phyloP scores from a whole-genome alignment of 2,888 invertebrate genomes.

The Cristatella mucedo region DNA sequence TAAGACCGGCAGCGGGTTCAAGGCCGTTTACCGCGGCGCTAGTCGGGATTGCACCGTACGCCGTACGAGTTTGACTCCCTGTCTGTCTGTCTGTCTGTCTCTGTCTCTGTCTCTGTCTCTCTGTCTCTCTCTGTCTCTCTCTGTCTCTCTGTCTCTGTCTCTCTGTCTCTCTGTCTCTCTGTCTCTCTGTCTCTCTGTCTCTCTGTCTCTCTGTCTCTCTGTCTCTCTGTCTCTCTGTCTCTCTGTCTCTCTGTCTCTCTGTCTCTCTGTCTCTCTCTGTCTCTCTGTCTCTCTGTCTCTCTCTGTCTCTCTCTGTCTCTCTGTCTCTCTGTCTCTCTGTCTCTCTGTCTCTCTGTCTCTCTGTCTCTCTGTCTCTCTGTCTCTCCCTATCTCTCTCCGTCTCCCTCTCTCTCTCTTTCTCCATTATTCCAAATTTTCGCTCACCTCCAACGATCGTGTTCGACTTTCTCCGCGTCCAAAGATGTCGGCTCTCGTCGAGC shows the following conservation, averaged over 20 bases:
- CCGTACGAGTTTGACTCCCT: no score
- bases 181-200: constrained; percentile 12
- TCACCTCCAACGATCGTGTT: no score
- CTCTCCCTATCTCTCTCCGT: no score
- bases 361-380: constrained; percentile 4
- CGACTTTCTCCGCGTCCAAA: no score
- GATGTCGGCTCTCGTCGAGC: no score
- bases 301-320: neutral
- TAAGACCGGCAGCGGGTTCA: no score
- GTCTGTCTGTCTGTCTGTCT: constrained; percentile 11
- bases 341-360: neutral
- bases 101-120: constrained; percentile 12
- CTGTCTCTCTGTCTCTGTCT: constrained; percentile 12
- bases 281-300: neutral
- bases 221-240: constrained; percentile 12
- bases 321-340: neutral
- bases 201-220: constrained; percentile 12
- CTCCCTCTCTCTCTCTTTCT: constrained; percentile 1
- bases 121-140: constrained; percentile 12
- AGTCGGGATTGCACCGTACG: no score
- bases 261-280: constrained; percentile 4
- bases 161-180: constrained; percentile 13
- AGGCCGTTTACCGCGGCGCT: no score
- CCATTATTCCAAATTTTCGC: neutral
- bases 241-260: constrained; percentile 11